Percentiles rank a stretch among this genome's conserved stretches.
Evolutionary conservation across 2,888 invertebrate species (phyloP).

Genomic region (Anagyrus pseudococci): DNA sequence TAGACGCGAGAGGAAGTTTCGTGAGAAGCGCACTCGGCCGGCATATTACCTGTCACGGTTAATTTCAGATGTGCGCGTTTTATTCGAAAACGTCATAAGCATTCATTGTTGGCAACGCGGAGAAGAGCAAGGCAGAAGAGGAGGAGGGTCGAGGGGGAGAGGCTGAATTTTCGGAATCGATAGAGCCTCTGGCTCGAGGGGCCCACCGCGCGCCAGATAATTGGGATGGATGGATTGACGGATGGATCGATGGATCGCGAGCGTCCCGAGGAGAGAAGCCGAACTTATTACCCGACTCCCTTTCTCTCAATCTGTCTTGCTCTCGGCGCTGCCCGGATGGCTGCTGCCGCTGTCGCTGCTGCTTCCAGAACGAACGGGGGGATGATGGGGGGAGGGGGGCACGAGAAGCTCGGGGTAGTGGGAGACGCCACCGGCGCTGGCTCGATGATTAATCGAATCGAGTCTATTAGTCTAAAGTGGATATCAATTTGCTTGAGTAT

Average conservation of each 20-base stretch:
- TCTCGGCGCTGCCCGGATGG: conserved; percentile 3
- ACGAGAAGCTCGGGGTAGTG: too few relatives aligned
- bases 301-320: not conserved
- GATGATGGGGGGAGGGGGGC: too few relatives aligned
- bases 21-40: too few relatives aligned
- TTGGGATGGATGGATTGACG: conserved; percentile 33
- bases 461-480: conserved; percentile 36
- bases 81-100: conserved; percentile 2
- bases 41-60: too few relatives aligned
- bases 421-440: too few relatives aligned
- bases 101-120: conserved; percentile 10
- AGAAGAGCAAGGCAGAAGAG: not conserved
- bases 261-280: not conserved
- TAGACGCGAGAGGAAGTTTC: too few relatives aligned
- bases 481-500: conserved; percentile 38
- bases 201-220: conserved; percentile 17
- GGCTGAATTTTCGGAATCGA: conserved; percentile 15
- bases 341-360: not conserved
- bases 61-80: not conserved
- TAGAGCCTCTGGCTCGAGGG: not conserved
- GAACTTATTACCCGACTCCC: not conserved
- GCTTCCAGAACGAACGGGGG: too few relatives aligned
- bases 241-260: conserved; percentile 25
- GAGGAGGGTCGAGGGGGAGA: too few relatives aligned
- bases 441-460: conserved; percentile 38